Evolutionary conservation across 1,140 invertebrate genomes (phyloP), one percentile per base, ranked within the genome.

Genomic region (Lasioglossum baleicum): DNA sequence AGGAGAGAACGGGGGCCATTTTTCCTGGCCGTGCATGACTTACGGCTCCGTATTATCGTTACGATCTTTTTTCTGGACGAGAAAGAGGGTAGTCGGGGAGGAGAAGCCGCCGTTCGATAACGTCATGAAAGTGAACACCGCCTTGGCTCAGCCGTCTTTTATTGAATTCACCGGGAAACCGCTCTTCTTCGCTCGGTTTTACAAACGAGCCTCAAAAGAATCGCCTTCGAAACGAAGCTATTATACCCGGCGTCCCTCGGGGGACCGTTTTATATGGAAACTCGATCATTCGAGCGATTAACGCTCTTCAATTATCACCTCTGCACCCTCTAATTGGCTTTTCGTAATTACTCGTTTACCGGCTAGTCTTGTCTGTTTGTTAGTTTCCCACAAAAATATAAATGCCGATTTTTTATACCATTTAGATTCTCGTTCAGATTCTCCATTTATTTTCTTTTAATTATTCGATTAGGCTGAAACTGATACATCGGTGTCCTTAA

Each of bases 101-200:
- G 51, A 8, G 44, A 8, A 44, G 17, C 31, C 48, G 31, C 70
- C 53, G 84, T 74, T 87, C 75, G 85, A 87, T 87, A 86, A 75
- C 82, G 75, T 75, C 81, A 67, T 79, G 84, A 87, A 86, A 87
- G 84, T 86, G 81, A 86, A 77, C 77, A 72, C 64, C 75, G 63
- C 26, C 74, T 64, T 58, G 53, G 68, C 70, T 78, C 78, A 17
- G 64, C 67, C 84, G 81, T 73, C 82, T 83, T 81, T 86, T 87
- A 87, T 87, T 87, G 85, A 87, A 86, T 86, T 68, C 72, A 78
- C 63, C 75, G 78, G 66, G 13, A 72, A 85, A 81, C 82, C 73
- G 82, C 73, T 84, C 82, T 69, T 78, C 75, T 70, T 72, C 51
- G 70, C 75, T 74, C 75, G 35, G 61, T 71, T 71, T 82, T 86